Conservation (phyloP, 1,140 invertebrate genomes). For the Drusus annulatus region DNA sequence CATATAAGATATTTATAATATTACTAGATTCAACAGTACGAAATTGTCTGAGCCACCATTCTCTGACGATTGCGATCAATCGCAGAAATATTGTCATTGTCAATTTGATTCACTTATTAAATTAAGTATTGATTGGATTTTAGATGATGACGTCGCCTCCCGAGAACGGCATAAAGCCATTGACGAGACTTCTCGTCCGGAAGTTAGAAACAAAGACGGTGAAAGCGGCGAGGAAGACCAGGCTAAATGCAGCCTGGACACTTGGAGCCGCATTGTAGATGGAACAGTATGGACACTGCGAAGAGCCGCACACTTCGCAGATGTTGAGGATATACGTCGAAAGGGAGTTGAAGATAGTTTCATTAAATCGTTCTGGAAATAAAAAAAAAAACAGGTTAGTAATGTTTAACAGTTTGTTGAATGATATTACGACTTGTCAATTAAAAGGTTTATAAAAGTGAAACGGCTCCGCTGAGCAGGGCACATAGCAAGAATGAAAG, state of each 20-base stretch:
- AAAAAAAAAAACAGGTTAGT: slow-evolving; percentile 7
- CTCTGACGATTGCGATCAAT: not conserved
- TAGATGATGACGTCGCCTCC: slow-evolving; percentile 39
- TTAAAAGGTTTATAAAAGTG: not conserved
- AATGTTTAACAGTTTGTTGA: not conserved
- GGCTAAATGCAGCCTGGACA: slow-evolving; percentile 66
- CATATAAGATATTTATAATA: not conserved
- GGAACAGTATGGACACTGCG: slow-evolving; percentile 97
- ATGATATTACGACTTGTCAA: too few species aligned
- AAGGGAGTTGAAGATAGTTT: slow-evolving; percentile 92
- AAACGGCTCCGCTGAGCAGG: too few species aligned
- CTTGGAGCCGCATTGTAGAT: slow-evolving; percentile 82
- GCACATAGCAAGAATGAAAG: too few species aligned
- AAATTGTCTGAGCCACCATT: slow-evolving; percentile 24
- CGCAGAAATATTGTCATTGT: not conserved
- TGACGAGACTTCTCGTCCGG: slow-evolving; percentile 20
- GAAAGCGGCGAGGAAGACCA: slow-evolving; percentile 62
- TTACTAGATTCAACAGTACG: slow-evolving; percentile 33
- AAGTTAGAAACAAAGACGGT: slow-evolving; percentile 35
- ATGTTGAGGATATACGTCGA: slow-evolving; percentile 93
- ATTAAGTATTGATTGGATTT: not conserved
- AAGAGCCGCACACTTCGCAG: slow-evolving; percentile 98
- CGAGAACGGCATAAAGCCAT: slow-evolving; percentile 30
- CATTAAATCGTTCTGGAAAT: slow-evolving; percentile 91
- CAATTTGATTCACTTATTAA: slow-evolving; percentile 13